Evolutionary conservation across 2,113 vertebrate species (phyloP).

Genomic region (Passer montanus): DNA sequence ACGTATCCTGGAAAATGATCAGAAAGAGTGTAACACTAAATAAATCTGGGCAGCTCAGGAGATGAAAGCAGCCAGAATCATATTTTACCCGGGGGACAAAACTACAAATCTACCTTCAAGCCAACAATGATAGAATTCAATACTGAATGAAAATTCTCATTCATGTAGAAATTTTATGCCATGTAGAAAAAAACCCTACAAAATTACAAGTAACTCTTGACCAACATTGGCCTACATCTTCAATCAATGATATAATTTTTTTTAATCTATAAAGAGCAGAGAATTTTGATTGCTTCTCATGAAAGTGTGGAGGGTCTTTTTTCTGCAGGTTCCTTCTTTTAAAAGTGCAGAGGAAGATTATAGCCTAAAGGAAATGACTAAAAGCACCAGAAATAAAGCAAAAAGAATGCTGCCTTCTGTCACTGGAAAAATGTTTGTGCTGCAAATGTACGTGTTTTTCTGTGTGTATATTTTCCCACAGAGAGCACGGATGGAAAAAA

Average conservation of each 20-base stretch:
- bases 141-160: constrained; percentile 52
- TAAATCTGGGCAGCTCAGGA: constrained; percentile 39
- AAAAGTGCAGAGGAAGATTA: not conserved
- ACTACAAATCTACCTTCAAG: constrained; percentile 32
- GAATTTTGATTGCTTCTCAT: not conserved
- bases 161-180: not conserved
- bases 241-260: constrained; percentile 11
- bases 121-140: constrained; percentile 8
- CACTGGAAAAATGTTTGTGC: not conserved
- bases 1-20: constrained; percentile 7
- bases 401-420: not conserved
- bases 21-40: not conserved
- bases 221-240: constrained; percentile 28
- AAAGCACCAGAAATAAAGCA: constrained; percentile 11
- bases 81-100: constrained; percentile 14
- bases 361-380: constrained; percentile 18
- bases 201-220: constrained; percentile 25
- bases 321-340: constrained; percentile 12
- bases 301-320: not conserved
- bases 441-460: not conserved
- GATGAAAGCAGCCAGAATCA: not conserved
- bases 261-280: constrained; percentile 11
- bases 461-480: not conserved
- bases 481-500: not conserved
- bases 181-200: not conserved